These are phyloP conservation scores for Pararge aegeria DNA, from an alignment of 1,140 invertebrate genomes.

Conservation along the genomic window DNA sequence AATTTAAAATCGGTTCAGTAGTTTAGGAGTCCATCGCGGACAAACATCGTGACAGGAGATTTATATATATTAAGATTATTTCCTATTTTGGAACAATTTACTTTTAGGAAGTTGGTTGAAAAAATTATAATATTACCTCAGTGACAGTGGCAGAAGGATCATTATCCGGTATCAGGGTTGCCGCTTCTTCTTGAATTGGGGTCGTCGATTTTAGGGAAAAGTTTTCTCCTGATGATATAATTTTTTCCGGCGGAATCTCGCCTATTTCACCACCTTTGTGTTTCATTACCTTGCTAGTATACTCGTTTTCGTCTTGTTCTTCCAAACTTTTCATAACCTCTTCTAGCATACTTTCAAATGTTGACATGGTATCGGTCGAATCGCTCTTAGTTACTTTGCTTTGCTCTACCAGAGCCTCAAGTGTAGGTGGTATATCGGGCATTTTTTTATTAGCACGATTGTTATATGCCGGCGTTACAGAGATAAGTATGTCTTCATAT, in stretches of 20 bases:
- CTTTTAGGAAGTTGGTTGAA: background rate
- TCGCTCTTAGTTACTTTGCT: slow-evolving; percentile 63
- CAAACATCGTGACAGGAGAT: no score
- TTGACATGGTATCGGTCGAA: slow-evolving; percentile 57
- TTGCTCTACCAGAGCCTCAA: slow-evolving; percentile 70
- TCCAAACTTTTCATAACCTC: slow-evolving; percentile 79
- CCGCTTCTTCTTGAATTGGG: slow-evolving; percentile 37
- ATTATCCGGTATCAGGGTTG: slow-evolving; percentile 39
- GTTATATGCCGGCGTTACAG: slow-evolving; percentile 72
- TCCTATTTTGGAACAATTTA: no score
- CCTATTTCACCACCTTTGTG: slow-evolving; percentile 78
- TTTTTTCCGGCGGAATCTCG: slow-evolving; percentile 72
- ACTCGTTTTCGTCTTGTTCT: slow-evolving; percentile 77
- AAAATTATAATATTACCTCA: slow-evolving; percentile 43
- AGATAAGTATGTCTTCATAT: slow-evolving; percentile 70
- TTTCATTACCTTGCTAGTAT: slow-evolving; percentile 71
- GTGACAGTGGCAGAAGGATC: slow-evolving; percentile 28
- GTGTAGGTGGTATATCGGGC: slow-evolving; percentile 66
- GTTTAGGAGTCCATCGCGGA: no score
- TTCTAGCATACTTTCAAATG: slow-evolving; percentile 77
- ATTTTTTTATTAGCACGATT: slow-evolving; percentile 62
- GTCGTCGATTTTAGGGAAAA: slow-evolving; percentile 43
- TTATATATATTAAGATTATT: no score
- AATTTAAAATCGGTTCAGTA: no score
- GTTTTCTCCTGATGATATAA: slow-evolving; percentile 60